Evolutionary conservation across 2,113 vertebrate species (phyloP).

Genomic region (Esox niger): DNA sequence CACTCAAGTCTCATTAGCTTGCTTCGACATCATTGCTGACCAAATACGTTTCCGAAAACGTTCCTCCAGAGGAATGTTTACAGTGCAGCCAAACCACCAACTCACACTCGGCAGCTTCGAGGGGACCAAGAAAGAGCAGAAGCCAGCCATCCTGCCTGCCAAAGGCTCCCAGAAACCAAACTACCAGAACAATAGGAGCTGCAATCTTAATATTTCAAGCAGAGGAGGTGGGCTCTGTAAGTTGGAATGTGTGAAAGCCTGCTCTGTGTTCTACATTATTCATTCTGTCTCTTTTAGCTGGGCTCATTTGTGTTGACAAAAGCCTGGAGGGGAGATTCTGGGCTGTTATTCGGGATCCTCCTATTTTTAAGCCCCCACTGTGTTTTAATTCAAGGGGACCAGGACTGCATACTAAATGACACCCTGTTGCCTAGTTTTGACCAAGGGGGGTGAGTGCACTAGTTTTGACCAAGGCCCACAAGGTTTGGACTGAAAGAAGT

Average conservation of each 20-base stretch:
- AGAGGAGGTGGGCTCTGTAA: conserved; percentile 35
- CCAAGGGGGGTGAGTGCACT: too few relatives aligned
- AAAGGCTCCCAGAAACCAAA: conserved; percentile 5
- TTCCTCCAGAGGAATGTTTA: conserved; percentile 28
- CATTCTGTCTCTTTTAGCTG: conserved; percentile 54
- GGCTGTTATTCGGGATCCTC: conserved; percentile 40
- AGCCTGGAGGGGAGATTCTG: conserved; percentile 49
- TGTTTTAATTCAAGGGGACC: conserved; percentile 16
- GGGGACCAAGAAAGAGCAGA: too few relatives aligned
- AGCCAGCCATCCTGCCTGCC: too few relatives aligned
- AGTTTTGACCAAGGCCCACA: too few relatives aligned
- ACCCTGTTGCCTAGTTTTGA: too few relatives aligned
- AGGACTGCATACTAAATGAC: conserved; percentile 27
- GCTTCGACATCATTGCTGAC: conserved; percentile 42
- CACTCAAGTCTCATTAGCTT: conserved; percentile 48
- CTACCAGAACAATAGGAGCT: conserved; percentile 18
- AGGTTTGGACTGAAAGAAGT: too few relatives aligned
- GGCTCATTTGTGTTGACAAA: conserved; percentile 69
- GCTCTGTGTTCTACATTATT: conserved; percentile 60
- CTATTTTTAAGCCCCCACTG: conserved; percentile 44
- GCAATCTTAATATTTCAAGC: conserved; percentile 62
- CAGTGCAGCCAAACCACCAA: conserved; percentile 33
- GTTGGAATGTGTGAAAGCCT: conserved; percentile 26
- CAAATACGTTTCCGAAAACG: conserved; percentile 34
- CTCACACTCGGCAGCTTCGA: conserved; percentile 18